These are phyloP conservation scores for Calameuta filiformis DNA, from an alignment of 2,888 invertebrate genomes.

Conservation along the genomic window DNA sequence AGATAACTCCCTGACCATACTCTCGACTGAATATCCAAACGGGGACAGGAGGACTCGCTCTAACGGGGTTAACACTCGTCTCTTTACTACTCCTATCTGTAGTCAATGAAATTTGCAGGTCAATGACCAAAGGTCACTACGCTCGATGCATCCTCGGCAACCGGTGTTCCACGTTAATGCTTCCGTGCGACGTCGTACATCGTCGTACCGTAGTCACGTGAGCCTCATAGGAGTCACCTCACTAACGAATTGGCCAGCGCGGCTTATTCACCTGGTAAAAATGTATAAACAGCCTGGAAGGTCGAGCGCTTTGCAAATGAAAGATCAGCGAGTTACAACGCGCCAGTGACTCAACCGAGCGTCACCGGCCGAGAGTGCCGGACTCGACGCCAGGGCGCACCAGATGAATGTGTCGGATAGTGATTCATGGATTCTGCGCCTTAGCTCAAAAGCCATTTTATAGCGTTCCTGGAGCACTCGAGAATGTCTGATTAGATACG, in stretches of 20 bases:
- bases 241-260: not conserved
- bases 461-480: constrained; percentile 28
- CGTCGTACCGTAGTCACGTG: not conserved
- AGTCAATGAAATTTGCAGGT: not conserved
- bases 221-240: not conserved
- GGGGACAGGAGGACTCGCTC: not conserved
- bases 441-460: constrained; percentile 38
- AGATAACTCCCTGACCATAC: not conserved
- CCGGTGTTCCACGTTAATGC: not conserved
- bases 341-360: constrained; percentile 34
- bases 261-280: not conserved
- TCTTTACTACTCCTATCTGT: not conserved
- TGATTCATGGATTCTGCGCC: constrained; percentile 52
- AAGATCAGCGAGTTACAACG: constrained; percentile 37
- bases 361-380: not conserved
- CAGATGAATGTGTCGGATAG: constrained; percentile 9
- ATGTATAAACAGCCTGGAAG: not conserved
- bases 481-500: constrained; percentile 54
- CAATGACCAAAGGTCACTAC: not conserved
- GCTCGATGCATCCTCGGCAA: not conserved
- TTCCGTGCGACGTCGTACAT: not conserved
- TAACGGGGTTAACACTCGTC: not conserved
- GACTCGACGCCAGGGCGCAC: not conserved
- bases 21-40: not conserved
- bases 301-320: constrained; percentile 42